Conservation (phyloP, 1,140 invertebrate genomes). For the Ruditapes philippinarum region DNA sequence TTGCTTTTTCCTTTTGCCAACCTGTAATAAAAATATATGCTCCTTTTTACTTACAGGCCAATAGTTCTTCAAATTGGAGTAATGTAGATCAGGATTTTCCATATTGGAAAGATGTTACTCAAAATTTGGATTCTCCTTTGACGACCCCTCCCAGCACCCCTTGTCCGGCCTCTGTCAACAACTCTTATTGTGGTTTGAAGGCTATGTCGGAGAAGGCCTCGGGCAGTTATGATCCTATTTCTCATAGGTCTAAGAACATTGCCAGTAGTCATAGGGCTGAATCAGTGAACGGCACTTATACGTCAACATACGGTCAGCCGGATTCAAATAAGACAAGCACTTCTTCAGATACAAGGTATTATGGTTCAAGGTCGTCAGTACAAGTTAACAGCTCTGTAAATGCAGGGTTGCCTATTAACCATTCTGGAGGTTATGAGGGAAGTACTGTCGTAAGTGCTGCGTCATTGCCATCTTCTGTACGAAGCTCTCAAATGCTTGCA, state of each 20-base stretch:
- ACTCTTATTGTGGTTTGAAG: not conserved
- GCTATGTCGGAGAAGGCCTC: not conserved
- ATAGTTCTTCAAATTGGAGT: constrained; percentile 7
- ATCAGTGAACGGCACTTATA: not conserved
- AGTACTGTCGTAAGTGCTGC: too few species aligned
- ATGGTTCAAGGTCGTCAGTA: constrained; percentile 6
- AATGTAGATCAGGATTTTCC: constrained; percentile 47
- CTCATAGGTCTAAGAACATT: not conserved
- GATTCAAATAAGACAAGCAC: not conserved
- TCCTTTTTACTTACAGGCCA: not conserved
- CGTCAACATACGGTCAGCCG: not conserved
- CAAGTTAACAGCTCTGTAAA: not conserved
- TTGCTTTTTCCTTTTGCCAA: too few species aligned
- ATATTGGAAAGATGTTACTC: constrained; percentile 56
- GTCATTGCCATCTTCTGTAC: too few species aligned
- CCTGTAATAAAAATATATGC: too few species aligned
- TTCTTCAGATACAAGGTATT: not conserved
- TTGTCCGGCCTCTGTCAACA: not conserved
- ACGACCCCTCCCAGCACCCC: constrained; percentile 40
- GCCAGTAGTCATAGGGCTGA: not conserved
- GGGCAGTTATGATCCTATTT: not conserved
- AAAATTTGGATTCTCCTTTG: constrained; percentile 48
- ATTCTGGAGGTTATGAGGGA: not conserved
- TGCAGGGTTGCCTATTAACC: not conserved
- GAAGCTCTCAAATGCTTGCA: too few species aligned